These are phyloP conservation scores for Chloroceryle aenea DNA, from an alignment of 2,113 vertebrate species.

Conservation along the genomic window DNA sequence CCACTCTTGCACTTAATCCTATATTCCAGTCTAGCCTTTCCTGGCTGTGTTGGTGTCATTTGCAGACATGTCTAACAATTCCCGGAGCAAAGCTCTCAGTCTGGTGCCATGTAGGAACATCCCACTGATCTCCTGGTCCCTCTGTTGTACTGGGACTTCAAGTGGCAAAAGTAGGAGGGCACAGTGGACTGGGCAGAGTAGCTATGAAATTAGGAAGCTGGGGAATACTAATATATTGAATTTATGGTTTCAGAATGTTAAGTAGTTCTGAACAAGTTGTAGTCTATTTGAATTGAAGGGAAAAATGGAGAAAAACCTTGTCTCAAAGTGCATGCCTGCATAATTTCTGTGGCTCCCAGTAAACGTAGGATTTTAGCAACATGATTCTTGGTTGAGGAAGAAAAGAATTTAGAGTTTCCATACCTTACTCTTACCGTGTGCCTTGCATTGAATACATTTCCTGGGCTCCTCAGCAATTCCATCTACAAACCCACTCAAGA, in stretches of 20 bases:
- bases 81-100: not conserved
- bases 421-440: not conserved
- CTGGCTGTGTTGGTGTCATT: not conserved
- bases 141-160: not conserved
- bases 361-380: not conserved
- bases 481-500: not conserved
- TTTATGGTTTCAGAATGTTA: not conserved
- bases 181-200: not conserved
- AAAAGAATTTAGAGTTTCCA: not conserved
- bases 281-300: not conserved
- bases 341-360: not conserved
- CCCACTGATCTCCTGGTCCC: not conserved
- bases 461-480: not conserved
- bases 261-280: not conserved
- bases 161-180: not conserved
- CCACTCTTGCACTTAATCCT: not conserved
- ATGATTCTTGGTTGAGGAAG: not conserved
- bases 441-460: not conserved
- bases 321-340: not conserved
- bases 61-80: not conserved
- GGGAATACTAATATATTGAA: not conserved
- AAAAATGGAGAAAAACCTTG: fast-evolving
- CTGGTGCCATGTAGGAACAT: not conserved
- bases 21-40: fast-evolving
- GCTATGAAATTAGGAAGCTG: not conserved